Evolutionary conservation across 2,113 vertebrate genomes (phyloP), one percentile per base, ranked within the genome.

Genomic region (Cettia cetti): DNA sequence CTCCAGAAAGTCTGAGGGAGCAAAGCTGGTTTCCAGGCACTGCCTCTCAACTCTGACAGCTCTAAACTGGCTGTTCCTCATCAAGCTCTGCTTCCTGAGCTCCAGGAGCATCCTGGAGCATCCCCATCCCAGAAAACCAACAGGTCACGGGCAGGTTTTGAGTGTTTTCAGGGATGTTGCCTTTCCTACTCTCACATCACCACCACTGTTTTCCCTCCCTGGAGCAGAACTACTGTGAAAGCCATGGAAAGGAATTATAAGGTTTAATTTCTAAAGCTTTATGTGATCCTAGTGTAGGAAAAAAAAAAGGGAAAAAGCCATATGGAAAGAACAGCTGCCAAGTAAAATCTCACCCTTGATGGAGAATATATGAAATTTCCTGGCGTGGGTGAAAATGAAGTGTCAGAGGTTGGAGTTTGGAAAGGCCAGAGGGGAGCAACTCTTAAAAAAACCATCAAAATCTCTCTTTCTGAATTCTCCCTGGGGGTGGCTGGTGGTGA

Each of bases 241-340:
- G 47, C 18, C 27, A 18, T 54, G 47, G 50, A 66, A 93, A 54
- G 22, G n/a, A 86, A 86, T 53, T 11, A 24, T 6, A 80, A 70
- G 26, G 71, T 88, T 75, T 86, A n/a, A 89, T 86, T 86, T 78
- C 19, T 89, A 75, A 92, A 84, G 60, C 61, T 88, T 95, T 75
- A n/a, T 61, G 31, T 56, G 66, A 74, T 82, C 9, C 18, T 72
- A 35, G 45, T 44, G 28, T 52, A 85, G 59, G 14, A n/a, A n/a
- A 6, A 7, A 76, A 81, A 87, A 78, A 31, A 76, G 70, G 78
- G 82, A 76, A 81, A 87, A 78, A 31, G 30, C 72, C 85, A 89
- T 92, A 88, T 92, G 80, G 90, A 81, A 95, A 78, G 86, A 94
- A 53, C 33, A 94, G 65, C 76, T 95, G 94, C 76, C 69, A 84